Evolutionary conservation across 2,888 invertebrate genomes (phyloP).

Genomic region (Acrobasis repandana): DNA sequence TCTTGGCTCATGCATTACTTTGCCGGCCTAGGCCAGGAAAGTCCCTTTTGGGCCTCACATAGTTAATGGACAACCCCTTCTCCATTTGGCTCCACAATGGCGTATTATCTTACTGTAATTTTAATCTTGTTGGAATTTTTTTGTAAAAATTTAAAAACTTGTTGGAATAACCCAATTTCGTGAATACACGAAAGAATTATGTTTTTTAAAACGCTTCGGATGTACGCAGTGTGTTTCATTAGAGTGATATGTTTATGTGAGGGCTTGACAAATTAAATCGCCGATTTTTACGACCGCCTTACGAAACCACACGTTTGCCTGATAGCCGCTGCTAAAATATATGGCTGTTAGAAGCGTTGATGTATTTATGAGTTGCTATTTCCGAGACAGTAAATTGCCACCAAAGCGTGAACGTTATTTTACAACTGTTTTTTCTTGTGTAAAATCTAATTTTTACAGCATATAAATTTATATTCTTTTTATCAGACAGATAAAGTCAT

Average conservation of each 20-base stretch:
- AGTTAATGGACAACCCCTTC: too few relatives aligned
- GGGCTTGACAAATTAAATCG: conserved; percentile 19
- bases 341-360: not conserved
- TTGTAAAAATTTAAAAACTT: too few relatives aligned
- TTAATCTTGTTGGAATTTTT: too few relatives aligned
- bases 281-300: not conserved
- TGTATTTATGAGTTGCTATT: conserved; percentile 3
- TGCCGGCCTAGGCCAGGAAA: too few relatives aligned
- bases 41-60: too few relatives aligned
- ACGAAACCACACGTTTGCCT: conserved; percentile 6
- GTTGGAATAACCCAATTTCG: not conserved
- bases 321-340: not conserved
- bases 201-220: conserved; percentile 14
- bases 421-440: not conserved
- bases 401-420: not conserved
- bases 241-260: conserved; percentile 17
- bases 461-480: too few relatives aligned
- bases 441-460: too few relatives aligned
- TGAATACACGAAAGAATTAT: conserved; percentile 13
- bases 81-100: too few relatives aligned
- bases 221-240: not conserved
- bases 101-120: too few relatives aligned
- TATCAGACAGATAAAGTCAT: too few relatives aligned
- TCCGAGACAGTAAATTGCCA: not conserved
- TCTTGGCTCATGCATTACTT: too few relatives aligned